These are phyloP conservation scores for Otus sunia DNA, from an alignment of 2,113 vertebrate genomes.

Conservation along the genomic window DNA sequence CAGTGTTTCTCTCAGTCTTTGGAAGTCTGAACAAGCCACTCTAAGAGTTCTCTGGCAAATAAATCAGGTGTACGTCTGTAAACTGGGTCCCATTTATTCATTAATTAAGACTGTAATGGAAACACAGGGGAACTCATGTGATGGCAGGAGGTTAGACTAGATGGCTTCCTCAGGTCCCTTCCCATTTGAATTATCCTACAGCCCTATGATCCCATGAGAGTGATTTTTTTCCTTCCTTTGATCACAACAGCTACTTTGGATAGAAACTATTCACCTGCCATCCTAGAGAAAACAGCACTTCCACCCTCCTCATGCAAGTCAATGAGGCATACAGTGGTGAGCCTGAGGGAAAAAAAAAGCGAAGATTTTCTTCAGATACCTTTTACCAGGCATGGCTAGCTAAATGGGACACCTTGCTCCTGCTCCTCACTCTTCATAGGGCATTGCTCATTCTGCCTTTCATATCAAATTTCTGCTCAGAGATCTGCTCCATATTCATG, in stretches of 20 bases:
- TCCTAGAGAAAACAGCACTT: not conserved
- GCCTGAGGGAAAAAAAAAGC: accelerated
- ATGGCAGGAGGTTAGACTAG: not conserved
- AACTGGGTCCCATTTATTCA: not conserved
- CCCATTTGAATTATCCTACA: not conserved
- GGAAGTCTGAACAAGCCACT: not conserved
- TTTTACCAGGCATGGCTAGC: not conserved
- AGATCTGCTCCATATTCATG: not conserved
- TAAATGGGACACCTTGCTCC: not conserved
- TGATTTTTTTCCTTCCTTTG: not conserved
- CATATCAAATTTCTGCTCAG: not conserved
- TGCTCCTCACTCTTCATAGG: not conserved
- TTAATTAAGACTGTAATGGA: not conserved
- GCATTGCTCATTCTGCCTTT: not conserved
- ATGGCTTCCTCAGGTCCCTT: not conserved
- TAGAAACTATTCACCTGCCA: not conserved
- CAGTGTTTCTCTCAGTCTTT: not conserved
- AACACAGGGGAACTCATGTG: not conserved
- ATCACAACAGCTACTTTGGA: not conserved
- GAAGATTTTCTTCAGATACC: not conserved
- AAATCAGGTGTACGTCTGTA: not conserved
- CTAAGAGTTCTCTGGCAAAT: not conserved
- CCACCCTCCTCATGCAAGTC: not conserved
- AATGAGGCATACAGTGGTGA: not conserved
- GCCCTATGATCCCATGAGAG: not conserved